These are phyloP conservation scores for Eulimnadia texana DNA, from an alignment of 1,140 invertebrate species.

Conservation along the genomic window DNA sequence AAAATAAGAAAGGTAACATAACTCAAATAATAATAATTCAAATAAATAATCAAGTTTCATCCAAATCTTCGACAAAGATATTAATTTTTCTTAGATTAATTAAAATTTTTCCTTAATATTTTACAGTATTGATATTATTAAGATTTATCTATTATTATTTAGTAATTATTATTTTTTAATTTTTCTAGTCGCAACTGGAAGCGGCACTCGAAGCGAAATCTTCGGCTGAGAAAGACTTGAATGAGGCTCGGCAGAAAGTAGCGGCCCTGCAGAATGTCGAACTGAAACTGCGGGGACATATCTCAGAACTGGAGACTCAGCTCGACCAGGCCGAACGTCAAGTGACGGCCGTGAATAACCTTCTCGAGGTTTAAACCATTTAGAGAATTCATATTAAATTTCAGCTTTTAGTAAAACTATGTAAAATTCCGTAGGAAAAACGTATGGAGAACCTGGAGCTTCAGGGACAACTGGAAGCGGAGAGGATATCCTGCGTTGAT, in stretches of 20 bases:
- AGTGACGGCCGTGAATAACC: conserved; percentile 12
- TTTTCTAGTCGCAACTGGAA: no score
- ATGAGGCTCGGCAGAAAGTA: neutral
- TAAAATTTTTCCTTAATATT: neutral
- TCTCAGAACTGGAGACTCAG: conserved; percentile 14
- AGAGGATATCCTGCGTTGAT: conserved; percentile 19
- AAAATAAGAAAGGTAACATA: neutral
- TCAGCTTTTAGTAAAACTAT: neutral
- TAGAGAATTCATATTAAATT: neutral
- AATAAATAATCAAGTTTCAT: no score
- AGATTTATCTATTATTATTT: neutral
- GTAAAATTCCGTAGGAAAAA: conserved; percentile 4
- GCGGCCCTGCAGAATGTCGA: neutral
- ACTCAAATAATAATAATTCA: neutral
- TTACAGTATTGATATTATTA: neutral
- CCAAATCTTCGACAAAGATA: no score
- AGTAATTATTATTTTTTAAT: neutral
- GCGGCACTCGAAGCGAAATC: no score
- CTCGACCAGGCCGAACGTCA: conserved; percentile 19
- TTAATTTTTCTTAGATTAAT: neutral
- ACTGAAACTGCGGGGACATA: conserved; percentile 1
- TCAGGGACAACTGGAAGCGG: conserved; percentile 18
- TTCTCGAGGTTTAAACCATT: conserved; percentile 13
- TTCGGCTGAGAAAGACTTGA: neutral
- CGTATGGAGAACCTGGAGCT: conserved; percentile 15